Evolutionary conservation across 2,113 vertebrate genomes (phyloP).

Genomic region (Poecile atricapillus): DNA sequence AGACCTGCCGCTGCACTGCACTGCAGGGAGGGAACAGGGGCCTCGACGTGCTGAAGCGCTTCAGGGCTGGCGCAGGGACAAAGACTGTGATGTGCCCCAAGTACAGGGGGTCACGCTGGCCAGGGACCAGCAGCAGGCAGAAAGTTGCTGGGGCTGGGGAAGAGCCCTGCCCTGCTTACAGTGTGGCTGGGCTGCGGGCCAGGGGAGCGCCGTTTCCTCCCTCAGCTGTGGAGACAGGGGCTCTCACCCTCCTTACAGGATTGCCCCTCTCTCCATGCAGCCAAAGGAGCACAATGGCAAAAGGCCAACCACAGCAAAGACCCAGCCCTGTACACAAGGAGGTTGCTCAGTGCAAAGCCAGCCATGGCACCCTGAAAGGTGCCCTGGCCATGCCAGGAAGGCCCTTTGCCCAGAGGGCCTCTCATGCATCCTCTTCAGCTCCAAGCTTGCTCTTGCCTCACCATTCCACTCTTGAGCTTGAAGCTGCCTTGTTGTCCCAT

Average conservation of each 20-base stretch:
- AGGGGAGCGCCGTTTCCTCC: background rate
- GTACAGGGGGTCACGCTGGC: background rate
- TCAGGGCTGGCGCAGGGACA: background rate
- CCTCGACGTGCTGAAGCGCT: rapidly evolving
- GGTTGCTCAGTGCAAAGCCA: rapidly evolving
- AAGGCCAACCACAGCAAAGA: background rate
- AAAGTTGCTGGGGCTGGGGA: background rate
- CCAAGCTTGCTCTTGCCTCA: background rate
- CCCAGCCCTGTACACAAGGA: too few relatives aligned
- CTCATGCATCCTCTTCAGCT: background rate
- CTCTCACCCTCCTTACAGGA: background rate
- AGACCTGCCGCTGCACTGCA: background rate
- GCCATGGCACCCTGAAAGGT: rapidly evolving
- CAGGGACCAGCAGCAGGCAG: background rate
- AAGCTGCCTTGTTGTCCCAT: background rate
- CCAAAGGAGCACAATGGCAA: background rate
- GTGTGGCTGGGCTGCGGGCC: rapidly evolving
- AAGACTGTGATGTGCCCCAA: rapidly evolving
- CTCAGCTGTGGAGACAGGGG: background rate
- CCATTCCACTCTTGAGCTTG: too few relatives aligned
- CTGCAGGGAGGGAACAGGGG: too few relatives aligned
- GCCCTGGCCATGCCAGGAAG: too few relatives aligned
- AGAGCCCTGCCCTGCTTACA: background rate
- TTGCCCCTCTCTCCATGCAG: background rate
- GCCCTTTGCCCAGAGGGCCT: background rate